Conservation (phyloP, 2,797 vertebrate species). For the Sebastolobus alascanus region DNA sequence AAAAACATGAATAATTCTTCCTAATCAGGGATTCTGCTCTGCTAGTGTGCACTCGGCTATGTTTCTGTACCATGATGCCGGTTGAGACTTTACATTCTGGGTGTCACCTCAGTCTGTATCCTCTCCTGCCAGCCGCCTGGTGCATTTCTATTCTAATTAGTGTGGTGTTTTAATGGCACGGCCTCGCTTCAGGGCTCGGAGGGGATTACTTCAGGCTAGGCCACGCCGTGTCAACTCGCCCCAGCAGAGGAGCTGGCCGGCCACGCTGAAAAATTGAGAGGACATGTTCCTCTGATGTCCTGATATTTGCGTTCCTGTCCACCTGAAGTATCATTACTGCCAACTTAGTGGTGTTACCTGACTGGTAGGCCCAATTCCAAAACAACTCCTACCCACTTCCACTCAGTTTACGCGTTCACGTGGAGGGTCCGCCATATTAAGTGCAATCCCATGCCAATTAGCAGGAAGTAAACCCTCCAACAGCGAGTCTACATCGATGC, state of each 20-base stretch:
- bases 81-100: slow-evolving; percentile 53
- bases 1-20: slow-evolving; percentile 57
- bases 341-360: slow-evolving; percentile 47
- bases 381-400: no score
- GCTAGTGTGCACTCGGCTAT: slow-evolving; percentile 36
- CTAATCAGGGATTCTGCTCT: slow-evolving; percentile 60
- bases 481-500: no score
- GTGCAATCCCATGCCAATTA: no score
- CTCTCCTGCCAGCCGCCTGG: slow-evolving; percentile 36
- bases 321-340: slow-evolving; percentile 52
- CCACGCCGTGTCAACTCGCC: slow-evolving; percentile 16
- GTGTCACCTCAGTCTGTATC: slow-evolving; percentile 51
- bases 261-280: slow-evolving; percentile 7
- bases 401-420: no score
- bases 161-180: slow-evolving; percentile 57
- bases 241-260: neutral
- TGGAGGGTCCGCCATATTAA: no score
- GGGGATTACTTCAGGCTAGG: slow-evolving; percentile 63
- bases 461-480: no score
- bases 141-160: slow-evolving; percentile 75
- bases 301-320: slow-evolving; percentile 40
- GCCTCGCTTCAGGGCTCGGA: slow-evolving; percentile 43
- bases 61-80: slow-evolving; percentile 25
- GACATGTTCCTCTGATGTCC: slow-evolving; percentile 32
- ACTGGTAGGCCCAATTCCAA: slow-evolving; percentile 3